Evolutionary conservation across 2,888 invertebrate species (phyloP).

Genomic region (Nomada goodeniana): DNA sequence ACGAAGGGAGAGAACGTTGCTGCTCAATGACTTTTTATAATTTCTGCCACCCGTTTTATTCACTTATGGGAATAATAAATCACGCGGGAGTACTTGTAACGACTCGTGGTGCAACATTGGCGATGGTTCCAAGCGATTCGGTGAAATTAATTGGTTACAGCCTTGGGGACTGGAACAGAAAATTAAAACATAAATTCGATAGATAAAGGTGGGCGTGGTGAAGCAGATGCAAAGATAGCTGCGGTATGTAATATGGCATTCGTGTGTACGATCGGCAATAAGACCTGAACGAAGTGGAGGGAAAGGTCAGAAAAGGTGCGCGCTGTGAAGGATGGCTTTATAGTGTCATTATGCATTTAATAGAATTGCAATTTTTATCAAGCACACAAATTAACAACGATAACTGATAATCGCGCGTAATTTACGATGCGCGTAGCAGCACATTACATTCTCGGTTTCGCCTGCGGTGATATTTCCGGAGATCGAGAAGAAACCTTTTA

Average conservation of each 20-base stretch:
- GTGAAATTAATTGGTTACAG: neutral
- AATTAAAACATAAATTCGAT: slow-evolving; percentile 18
- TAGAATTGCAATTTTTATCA: neutral
- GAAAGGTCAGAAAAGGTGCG: slow-evolving; percentile 12
- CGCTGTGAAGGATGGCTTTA: slow-evolving; percentile 4
- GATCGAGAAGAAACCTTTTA: no score
- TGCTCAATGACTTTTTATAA: no score
- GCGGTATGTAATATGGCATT: slow-evolving; percentile 2
- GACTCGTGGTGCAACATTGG: neutral
- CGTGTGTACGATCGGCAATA: slow-evolving; percentile 8
- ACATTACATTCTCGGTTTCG: neutral
- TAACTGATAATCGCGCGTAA: neutral
- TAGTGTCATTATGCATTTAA: slow-evolving; percentile 3
- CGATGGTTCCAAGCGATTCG: neutral
- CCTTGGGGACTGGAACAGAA: neutral
- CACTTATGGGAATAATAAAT: no score
- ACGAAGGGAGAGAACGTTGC: no score
- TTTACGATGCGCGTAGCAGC: neutral
- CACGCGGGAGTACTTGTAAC: no score
- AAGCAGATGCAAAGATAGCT: slow-evolving; percentile 1
- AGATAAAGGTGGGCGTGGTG: neutral
- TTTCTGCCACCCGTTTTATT: no score
- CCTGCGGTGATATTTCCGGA: neutral
- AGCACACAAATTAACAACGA: neutral
- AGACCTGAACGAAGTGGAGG: neutral